These are phyloP conservation scores for Okapia johnstoni DNA, from an alignment of 2,113 vertebrate species.

Conservation along the genomic window DNA sequence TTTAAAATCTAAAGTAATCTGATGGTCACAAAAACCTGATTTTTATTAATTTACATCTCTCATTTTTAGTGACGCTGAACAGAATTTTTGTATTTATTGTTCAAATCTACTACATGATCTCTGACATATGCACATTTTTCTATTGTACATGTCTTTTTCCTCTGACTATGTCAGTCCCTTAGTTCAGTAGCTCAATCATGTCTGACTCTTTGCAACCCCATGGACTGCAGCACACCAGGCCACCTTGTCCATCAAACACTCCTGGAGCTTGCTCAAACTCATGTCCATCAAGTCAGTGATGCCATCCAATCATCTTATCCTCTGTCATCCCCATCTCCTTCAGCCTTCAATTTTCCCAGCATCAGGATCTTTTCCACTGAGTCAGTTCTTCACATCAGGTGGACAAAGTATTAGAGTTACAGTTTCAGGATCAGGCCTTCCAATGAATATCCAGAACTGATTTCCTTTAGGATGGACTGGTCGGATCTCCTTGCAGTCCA, in stretches of 20 bases:
- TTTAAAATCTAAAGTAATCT: background rate
- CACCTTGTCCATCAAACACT: background rate
- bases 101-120: background rate
- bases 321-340: background rate
- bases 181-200: background rate
- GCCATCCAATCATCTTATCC: background rate
- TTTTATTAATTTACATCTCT: background rate
- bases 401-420: background rate
- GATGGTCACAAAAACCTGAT: background rate
- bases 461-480: background rate
- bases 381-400: background rate
- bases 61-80: background rate
- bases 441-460: background rate
- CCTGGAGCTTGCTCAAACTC: background rate
- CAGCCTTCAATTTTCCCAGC: background rate
- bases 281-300: background rate
- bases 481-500: background rate
- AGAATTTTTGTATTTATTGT: background rate
- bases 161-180: background rate
- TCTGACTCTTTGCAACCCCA: background rate
- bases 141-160: background rate
- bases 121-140: background rate
- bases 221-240: background rate
- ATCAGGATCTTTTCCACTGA: background rate
- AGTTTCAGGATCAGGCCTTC: background rate